Evolutionary conservation across 2,797 vertebrate species (phyloP).

Genomic region (Acrossocheilus fasciatus): DNA sequence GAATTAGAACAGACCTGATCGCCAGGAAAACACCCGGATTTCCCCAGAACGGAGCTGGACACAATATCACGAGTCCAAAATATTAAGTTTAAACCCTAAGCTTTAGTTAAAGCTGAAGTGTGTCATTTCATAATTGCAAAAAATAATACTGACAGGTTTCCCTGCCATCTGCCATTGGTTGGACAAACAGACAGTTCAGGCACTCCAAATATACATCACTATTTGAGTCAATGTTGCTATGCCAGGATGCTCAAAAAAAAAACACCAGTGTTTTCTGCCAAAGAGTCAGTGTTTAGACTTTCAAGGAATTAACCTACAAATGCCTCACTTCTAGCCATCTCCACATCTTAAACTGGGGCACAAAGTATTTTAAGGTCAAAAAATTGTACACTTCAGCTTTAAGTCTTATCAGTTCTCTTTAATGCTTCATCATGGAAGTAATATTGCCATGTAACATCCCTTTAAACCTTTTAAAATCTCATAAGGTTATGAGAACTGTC

Average conservation of each 20-base stretch:
- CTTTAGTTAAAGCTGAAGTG: constrained; percentile 25
- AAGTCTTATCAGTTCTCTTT: neutral
- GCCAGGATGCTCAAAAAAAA: neutral
- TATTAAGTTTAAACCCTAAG: constrained; percentile 39
- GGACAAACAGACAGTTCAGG: neutral
- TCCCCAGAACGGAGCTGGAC: constrained; percentile 37
- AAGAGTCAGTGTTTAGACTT: neutral
- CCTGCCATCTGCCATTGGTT: neutral
- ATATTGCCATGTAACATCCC: constrained; percentile 20
- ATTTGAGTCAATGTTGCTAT: neutral
- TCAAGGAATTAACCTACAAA: neutral
- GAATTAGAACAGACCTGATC: constrained; percentile 37
- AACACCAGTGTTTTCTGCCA: neutral
- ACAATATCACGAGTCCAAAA: constrained; percentile 30
- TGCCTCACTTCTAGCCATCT: neutral
- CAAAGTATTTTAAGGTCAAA: neutral
- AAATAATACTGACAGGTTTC: neutral
- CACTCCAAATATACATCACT: neutral
- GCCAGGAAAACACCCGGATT: constrained; percentile 36
- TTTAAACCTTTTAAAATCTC: constrained; percentile 26
- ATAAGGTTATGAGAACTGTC: neutral
- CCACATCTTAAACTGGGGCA: neutral
- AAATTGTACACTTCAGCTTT: neutral
- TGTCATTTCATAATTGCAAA: neutral
- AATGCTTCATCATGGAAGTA: neutral